phyloP scores from a whole-genome alignment of 2,797 vertebrate genomes.

The Lophotriccus pileatus region DNA sequence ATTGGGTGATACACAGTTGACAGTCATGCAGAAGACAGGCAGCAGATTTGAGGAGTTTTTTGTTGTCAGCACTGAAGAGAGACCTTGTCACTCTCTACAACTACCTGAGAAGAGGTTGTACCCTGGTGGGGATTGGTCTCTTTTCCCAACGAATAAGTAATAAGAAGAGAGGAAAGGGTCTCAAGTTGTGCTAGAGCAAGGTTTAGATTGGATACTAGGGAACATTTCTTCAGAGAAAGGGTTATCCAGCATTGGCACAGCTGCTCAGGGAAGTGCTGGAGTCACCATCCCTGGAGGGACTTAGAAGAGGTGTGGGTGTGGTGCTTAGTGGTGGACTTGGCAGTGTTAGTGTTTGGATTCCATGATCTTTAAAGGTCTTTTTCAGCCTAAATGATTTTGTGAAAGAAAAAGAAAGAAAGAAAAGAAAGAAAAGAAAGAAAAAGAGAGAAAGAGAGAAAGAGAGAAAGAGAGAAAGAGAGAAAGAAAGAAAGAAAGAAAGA shows the following conservation, averaged over 20 bases:
- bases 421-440: too few species aligned
- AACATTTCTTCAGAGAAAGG: neutral
- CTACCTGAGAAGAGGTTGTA: neutral
- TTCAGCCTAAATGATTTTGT: neutral
- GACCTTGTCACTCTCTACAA: neutral
- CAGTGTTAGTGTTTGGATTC: neutral
- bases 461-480: too few species aligned
- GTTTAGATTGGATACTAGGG: neutral
- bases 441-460: too few species aligned
- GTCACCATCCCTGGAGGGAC: neutral
- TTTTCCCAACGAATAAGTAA: neutral
- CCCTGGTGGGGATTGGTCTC: neutral
- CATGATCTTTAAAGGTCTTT: neutral
- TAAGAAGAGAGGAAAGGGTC: neutral
- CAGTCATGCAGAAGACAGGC: neutral
- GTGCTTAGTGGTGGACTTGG: neutral
- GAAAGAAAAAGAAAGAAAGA: too few species aligned
- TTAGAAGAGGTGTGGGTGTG: neutral
- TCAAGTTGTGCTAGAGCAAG: neutral
- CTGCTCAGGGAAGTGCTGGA: neutral
- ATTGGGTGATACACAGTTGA: neutral
- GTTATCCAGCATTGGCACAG: neutral
- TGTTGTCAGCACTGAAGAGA: neutral
- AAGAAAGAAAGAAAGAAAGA: too few species aligned
- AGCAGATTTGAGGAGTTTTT: neutral